A percentile compares a stretch with the other conserved stretches of the same genome.
phyloP scores from a whole-genome alignment of 2,113 vertebrate species.

The Podarcis cretensis region DNA sequence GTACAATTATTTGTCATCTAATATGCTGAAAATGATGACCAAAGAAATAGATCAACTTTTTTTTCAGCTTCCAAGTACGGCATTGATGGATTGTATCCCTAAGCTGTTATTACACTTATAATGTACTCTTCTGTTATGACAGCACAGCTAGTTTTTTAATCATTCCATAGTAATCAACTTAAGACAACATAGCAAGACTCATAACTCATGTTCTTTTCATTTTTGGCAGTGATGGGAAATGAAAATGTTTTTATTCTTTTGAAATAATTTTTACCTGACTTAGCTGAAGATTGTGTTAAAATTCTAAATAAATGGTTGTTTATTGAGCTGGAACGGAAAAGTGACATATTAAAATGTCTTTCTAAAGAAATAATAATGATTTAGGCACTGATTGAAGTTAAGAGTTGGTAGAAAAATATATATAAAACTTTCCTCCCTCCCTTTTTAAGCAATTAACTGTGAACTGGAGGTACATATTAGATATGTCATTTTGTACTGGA shows the following conservation, averaged over 20 bases:
- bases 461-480: conserved; percentile 40
- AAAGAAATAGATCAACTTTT: conserved; percentile 90
- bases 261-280: conserved; percentile 86
- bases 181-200: conserved; percentile 84
- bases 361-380: conserved; percentile 70
- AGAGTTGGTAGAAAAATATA: conserved; percentile 46
- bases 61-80: conserved; percentile 81
- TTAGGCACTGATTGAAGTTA: conserved; percentile 65
- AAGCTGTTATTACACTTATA: conserved; percentile 98
- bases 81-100: conserved; percentile 98
- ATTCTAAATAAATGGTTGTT: conserved; percentile 85
- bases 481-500: neutral
- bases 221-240: conserved; percentile 86
- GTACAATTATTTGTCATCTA: conserved; percentile 99
- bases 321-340: conserved; percentile 84
- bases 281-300: conserved; percentile 81
- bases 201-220: conserved; percentile 89
- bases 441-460: conserved; percentile 69
- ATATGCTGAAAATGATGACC: conserved; percentile 95
- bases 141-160: conserved; percentile 87
- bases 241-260: conserved; percentile 87
- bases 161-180: conserved; percentile 86
- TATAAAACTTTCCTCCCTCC: conserved; percentile 37
- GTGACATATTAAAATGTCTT: conserved; percentile 83
- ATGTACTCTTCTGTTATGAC: conserved; percentile 89